Base-by-base conservation (phyloP, 2,797 vertebrate genomes). In the Aldrovandia affinis region DNA sequence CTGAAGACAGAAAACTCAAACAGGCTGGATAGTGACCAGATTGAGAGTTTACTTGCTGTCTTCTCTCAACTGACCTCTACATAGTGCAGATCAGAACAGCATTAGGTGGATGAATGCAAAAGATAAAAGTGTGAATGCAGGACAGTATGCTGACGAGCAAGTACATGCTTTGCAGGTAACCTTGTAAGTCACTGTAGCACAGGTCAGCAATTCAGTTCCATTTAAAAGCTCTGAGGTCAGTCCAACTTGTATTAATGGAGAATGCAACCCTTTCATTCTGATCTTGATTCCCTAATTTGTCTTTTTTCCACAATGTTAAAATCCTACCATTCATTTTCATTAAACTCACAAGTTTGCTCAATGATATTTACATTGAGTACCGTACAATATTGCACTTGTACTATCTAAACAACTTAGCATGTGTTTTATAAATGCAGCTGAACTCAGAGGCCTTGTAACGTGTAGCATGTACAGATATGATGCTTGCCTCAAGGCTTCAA, bases 261-360 rank as follows among this genome's bases (percentile, higher is more conserved):
- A 39, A 68, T 39, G 55, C 68, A 73, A 81, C 42, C 50, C 79
- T 25, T 81, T n/a, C 63, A 22, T 25, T 81, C 39, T 81, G 61
- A 85, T 81, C 84, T 77, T n/a, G 63, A 70, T 33, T 14, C 47
- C 6, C 47, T 50, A 50, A 50, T 50, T 50, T 5, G 12, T 50
- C 47, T 12, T 6, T 5, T 50, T 50, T 12, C 47, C 12, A 50
- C 12, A 50, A 50, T 50, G 22, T n/a, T n/a, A n/a, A n/a, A n/a
- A 52, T 52, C 12, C 50, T 52, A 4, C 12, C 50, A 52, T 4
- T 4, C n/a, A n/a, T 59, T 59, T 65, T 6, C 20, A 8, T 50
- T 50, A 6, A 5, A 22, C 20, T 6, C 61, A 65, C 28, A 65
- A 30, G 2, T 2, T 6, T 65, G 61, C 15, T 70, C 5, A 70